Evolutionary conservation across 2,113 vertebrate species (phyloP), one percentile per base, ranked within the genome.

Genomic region (Nothoprocta pentlandii): DNA sequence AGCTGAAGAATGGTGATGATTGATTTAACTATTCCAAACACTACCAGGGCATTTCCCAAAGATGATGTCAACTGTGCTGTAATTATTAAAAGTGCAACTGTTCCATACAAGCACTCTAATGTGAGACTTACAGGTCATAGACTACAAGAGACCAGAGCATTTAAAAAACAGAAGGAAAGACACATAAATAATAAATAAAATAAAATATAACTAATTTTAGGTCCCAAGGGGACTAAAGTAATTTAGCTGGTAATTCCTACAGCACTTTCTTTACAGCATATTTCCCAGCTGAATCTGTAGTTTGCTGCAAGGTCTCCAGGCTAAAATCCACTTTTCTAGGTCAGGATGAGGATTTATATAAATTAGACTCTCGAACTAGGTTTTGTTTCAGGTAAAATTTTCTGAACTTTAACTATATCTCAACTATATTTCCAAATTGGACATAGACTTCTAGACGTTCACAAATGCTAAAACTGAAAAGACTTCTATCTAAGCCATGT

Each of bases 21-120:
- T 62, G 84, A 88, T 93, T 91, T 93, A 85, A 81, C 61, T 85
- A 69, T 67, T 70, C 62, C 76, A 74, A 88, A 73, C 42, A 68
- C 66, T 78, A 85, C n/a, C 42, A 74, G 80, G 84, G 75, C 76
- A 88, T 81, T 91, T 87, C 94, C 80, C 61, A 66, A 89, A 81
- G 70, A 69, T 81, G 47, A 89, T 81, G 71, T 89, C 80, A 79
- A n/a, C 71, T 39, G 16, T 19, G 16, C 30, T 64, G 64, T 19
- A 77, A 69, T 64, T 53, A 82, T 61, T 74, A 77, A 73, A 62
- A 80, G 74, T 56, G 39, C 49, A 88, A 85, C 61, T 82, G 70
- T 85, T 85, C 47, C 42, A 20, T 30, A 13, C n/a, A 70, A 64
- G 22, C 0, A 1, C 46, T n/a, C 16, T 70, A 80, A 90, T 7